Percentiles rank a stretch among this genome's conserved stretches.
phyloP scores from a whole-genome alignment of 2,888 invertebrate species.

The Pandemis cinnamomeana region DNA sequence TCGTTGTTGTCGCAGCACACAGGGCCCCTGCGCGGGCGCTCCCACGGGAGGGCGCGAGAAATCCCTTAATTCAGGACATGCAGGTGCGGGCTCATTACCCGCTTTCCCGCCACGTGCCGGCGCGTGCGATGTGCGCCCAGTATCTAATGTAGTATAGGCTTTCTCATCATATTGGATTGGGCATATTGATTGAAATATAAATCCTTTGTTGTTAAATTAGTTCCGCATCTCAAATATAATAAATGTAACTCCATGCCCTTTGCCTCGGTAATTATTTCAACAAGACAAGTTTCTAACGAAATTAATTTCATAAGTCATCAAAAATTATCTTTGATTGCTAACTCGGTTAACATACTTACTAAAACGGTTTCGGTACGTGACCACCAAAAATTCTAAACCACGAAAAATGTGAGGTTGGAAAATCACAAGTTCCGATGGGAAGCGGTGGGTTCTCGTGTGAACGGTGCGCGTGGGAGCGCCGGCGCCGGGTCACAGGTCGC shows the following conservation, averaged over 20 bases:
- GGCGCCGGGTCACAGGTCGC: constrained; percentile 71
- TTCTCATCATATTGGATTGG: constrained; percentile 42
- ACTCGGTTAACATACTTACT: neutral
- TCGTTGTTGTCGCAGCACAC: constrained; percentile 76
- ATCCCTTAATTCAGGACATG: constrained; percentile 81
- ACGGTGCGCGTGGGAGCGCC: constrained; percentile 71
- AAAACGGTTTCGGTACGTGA: constrained; percentile 35
- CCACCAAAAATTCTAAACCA: constrained; percentile 23
- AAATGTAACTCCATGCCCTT: neutral
- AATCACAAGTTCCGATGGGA: constrained; percentile 71
- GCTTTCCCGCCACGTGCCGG: constrained; percentile 78
- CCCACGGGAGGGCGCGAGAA: constrained; percentile 84
- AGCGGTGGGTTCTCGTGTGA: constrained; percentile 78
- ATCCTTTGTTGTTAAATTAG: constrained; percentile 24
- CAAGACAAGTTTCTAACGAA: neutral
- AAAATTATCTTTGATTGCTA: constrained; percentile 26
- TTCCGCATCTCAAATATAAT: constrained; percentile 23
- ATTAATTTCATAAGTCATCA: neutral
- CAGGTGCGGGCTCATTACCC: constrained; percentile 83
- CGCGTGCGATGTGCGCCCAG: constrained; percentile 61
- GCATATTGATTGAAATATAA: constrained; percentile 32
- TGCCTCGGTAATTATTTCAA: neutral
- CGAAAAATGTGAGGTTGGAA: constrained; percentile 34
- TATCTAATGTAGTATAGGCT: constrained; percentile 58
- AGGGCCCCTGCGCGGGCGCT: constrained; percentile 62